These are phyloP conservation scores for Lepidurus apus DNA, from an alignment of 1,140 invertebrate species.

Conservation along the genomic window DNA sequence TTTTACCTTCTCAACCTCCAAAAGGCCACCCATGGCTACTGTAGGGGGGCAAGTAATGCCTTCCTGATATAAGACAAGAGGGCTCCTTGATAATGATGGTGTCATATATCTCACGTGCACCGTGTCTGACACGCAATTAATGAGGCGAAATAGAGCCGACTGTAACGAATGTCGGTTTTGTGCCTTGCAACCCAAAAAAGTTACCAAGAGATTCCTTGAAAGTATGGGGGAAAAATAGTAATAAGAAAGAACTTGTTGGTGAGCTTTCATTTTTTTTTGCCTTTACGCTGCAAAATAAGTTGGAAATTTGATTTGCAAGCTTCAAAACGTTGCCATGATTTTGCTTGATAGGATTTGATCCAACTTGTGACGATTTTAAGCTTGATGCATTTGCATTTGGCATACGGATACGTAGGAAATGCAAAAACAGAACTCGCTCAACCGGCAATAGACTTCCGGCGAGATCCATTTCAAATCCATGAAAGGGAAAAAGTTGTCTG, in stretches of 20 bases:
- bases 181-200: neutral
- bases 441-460: neutral
- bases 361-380: too few species aligned
- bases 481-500: neutral
- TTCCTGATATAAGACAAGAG: conserved; percentile 4
- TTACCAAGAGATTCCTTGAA: neutral
- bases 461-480: neutral
- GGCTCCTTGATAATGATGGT: neutral
- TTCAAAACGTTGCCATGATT: too few species aligned
- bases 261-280: neutral
- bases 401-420: neutral
- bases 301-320: too few species aligned
- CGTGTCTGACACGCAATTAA: conserved; percentile 17
- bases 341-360: too few species aligned
- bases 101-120: neutral
- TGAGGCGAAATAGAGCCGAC: neutral
- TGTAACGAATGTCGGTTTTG: neutral
- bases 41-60: neutral
- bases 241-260: neutral
- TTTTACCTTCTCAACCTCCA: neutral
- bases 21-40: neutral
- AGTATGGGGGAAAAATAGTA: neutral
- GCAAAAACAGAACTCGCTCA: neutral
- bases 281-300: too few species aligned
- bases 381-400: neutral